These are phyloP conservation scores for Catharus minimus DNA, from an alignment of 2,113 vertebrate species.

Conservation along the genomic window DNA sequence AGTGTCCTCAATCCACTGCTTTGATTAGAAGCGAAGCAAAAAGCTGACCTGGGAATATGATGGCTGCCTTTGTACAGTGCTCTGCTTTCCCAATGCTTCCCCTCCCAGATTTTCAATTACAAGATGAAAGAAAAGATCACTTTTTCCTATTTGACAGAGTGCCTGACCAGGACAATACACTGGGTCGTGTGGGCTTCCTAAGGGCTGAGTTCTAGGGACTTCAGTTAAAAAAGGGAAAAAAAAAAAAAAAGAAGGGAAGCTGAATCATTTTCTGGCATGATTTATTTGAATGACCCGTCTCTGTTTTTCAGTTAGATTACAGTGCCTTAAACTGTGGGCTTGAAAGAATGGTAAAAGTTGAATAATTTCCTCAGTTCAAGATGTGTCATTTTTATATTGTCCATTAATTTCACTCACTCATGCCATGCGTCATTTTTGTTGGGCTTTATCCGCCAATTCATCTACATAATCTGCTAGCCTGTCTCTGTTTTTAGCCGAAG, in stretches of 20 bases:
- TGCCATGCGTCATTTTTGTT: background rate
- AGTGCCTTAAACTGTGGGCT: conserved; percentile 11
- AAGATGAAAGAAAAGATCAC: conserved; percentile 30
- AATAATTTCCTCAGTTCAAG: conserved; percentile 59
- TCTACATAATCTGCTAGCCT: background rate
- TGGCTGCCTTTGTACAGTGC: background rate
- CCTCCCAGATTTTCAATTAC: conserved; percentile 19
- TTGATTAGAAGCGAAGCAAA: background rate
- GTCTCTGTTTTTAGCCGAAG: background rate
- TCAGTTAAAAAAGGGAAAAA: conserved; percentile 5
- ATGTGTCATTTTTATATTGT: conserved; percentile 57
- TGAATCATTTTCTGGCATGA: conserved; percentile 67
- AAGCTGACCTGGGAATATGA: background rate
- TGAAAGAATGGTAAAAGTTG: conserved; percentile 55
- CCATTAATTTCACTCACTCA: conserved; percentile 41
- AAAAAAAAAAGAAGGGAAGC: conserved; percentile 13
- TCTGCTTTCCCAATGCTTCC: background rate
- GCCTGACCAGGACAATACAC: background rate
- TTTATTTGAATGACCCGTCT: conserved; percentile 45
- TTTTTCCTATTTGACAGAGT: background rate
- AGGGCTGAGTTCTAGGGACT: background rate
- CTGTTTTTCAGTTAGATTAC: conserved; percentile 32
- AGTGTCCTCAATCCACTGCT: background rate
- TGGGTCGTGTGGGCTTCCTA: background rate
- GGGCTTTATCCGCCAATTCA: conserved; percentile 29